phyloP scores from a whole-genome alignment of 2,797 vertebrate genomes.

The Graptemys geographica region DNA sequence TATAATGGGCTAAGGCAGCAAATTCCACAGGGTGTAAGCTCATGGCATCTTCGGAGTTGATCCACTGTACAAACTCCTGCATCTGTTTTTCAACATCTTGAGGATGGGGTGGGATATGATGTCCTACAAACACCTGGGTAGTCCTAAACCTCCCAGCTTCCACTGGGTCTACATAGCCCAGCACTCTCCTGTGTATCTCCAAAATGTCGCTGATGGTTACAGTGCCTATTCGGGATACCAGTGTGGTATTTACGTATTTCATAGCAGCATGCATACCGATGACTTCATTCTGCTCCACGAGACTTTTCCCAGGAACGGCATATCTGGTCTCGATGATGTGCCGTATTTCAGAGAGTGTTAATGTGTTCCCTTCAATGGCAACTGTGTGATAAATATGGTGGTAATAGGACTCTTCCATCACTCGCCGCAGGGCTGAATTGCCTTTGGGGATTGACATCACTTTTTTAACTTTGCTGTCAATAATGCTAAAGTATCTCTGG shows the following conservation, averaged over 20 bases:
- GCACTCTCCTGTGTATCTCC: constrained; percentile 93
- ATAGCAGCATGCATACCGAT: constrained; percentile 94
- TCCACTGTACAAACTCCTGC: constrained; percentile 94
- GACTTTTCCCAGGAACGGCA: constrained; percentile 93
- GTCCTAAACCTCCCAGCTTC: constrained; percentile 92
- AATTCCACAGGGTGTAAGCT: constrained; percentile 96
- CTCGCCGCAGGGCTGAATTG: constrained; percentile 91
- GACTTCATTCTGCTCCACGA: constrained; percentile 97
- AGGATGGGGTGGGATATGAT: constrained; percentile 94
- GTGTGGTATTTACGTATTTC: constrained; percentile 94
- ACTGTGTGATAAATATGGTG: constrained; percentile 99
- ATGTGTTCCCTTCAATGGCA: constrained; percentile 96
- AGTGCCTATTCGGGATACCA: constrained; percentile 87
- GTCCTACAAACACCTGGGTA: constrained; percentile 95
- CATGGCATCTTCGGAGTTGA: constrained; percentile 94
- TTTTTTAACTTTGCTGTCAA: constrained; percentile 94
- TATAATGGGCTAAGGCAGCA: constrained; percentile 94
- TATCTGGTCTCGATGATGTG: constrained; percentile 98
- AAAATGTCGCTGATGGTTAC: constrained; percentile 87
- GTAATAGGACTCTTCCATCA: constrained; percentile 98
- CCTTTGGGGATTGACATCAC: constrained; percentile 98
- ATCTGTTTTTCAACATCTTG: constrained; percentile 92
- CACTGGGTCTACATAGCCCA: constrained; percentile 94
- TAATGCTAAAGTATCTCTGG: constrained; percentile 93
- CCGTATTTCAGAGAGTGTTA: constrained; percentile 94